phyloP scores from a whole-genome alignment of 2,797 vertebrate genomes.

The Gallinago stenura region DNA sequence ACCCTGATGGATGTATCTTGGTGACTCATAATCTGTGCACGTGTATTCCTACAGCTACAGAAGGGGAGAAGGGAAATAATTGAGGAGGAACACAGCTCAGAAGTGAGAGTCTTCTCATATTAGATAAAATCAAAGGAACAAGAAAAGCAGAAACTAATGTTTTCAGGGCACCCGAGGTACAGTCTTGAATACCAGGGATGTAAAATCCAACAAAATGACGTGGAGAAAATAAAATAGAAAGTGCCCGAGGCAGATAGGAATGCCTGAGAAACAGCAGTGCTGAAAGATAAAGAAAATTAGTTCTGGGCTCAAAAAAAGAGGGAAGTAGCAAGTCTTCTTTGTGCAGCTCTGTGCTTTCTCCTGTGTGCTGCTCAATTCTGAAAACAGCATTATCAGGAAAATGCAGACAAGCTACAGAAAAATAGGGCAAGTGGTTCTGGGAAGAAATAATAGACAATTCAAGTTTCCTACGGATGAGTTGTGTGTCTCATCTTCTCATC shows the following conservation, averaged over 20 bases:
- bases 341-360: background rate
- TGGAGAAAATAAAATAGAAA: background rate
- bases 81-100: background rate
- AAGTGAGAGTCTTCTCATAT: background rate
- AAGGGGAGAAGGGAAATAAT: background rate
- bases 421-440: background rate
- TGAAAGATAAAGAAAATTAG: background rate
- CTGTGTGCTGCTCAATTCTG: background rate
- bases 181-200: background rate
- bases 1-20: background rate
- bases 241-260: background rate
- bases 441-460: background rate
- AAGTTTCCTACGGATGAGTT: background rate
- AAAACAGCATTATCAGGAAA: background rate
- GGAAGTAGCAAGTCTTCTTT: background rate
- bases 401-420: background rate
- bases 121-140: background rate
- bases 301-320: background rate
- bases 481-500: background rate
- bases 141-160: background rate
- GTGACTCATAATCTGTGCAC: background rate
- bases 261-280: background rate
- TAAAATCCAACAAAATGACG: background rate
- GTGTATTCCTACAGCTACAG: background rate
- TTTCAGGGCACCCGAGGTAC: background rate